Conservation (phyloP, 2,888 invertebrate genomes). For the Scaptomyza polygonia region DNA sequence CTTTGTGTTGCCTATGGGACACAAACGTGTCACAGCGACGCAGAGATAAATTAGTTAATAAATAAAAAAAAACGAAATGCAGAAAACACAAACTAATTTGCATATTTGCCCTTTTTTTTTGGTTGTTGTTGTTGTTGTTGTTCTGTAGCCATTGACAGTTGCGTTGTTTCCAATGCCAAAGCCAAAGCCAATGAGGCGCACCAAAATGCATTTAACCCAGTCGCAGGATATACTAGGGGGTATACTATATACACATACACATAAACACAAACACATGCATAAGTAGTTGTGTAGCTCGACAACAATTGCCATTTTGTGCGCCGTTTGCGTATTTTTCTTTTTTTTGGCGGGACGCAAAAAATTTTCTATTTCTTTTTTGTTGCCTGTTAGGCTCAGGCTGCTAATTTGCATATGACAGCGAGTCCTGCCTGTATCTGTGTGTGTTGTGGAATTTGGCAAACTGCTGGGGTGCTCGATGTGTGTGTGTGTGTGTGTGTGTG, state of each 20-base stretch:
- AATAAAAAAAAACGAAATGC: slow-evolving; percentile 55
- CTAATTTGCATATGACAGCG: slow-evolving; percentile 75
- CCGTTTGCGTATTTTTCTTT: slow-evolving; percentile 55
- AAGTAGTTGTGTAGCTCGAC: slow-evolving; percentile 24
- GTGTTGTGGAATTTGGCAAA: slow-evolving; percentile 73
- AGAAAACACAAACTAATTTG: slow-evolving; percentile 73
- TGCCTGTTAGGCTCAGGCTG: slow-evolving; percentile 54
- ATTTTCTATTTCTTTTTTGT: slow-evolving; percentile 43
- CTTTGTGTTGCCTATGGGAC: slow-evolving; percentile 45
- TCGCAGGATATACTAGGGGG: slow-evolving; percentile 18
- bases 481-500: slow-evolving; percentile 26
- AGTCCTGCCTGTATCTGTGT: slow-evolving; percentile 36
- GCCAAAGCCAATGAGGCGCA: slow-evolving; percentile 76
- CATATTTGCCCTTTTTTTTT: slow-evolving; percentile 72
- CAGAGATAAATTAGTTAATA: slow-evolving; percentile 79
- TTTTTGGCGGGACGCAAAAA: slow-evolving; percentile 68
- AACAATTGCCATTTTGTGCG: slow-evolving; percentile 69
- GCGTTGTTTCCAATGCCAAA: slow-evolving; percentile 50
- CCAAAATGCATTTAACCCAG: slow-evolving; percentile 70
- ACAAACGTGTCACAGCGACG: slow-evolving; percentile 61
- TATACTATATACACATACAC: neutral
- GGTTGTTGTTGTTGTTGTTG: slow-evolving; percentile 54
- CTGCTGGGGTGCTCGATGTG: slow-evolving; percentile 33
- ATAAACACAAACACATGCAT: neutral
- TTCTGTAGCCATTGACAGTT: slow-evolving; percentile 67